Percentiles rank a stretch among this genome's conserved stretches.
Conservation (phyloP, 2,797 vertebrate species). For the Eospalax fontanierii region DNA sequence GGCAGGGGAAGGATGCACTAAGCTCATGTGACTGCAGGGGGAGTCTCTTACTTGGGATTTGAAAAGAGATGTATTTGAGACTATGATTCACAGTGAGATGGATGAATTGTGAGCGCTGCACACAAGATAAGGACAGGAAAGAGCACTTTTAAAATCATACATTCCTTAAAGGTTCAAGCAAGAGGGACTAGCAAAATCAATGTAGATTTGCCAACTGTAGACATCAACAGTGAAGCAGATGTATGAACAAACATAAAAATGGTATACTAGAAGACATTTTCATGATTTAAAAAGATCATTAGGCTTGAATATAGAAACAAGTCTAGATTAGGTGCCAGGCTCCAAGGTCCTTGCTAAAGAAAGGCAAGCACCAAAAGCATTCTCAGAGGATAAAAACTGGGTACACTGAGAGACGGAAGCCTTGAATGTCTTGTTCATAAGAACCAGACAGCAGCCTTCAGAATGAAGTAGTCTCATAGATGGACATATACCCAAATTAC, state of each 20-base stretch:
- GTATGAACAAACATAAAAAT: background rate
- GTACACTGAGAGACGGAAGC: background rate
- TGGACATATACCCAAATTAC: too few relatives aligned
- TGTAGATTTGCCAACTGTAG: background rate
- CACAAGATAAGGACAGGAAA: background rate
- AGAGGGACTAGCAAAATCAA: background rate
- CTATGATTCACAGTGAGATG: background rate
- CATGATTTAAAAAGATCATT: background rate
- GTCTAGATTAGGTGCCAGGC: background rate
- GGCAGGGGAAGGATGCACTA: background rate
- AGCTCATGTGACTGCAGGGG: background rate
- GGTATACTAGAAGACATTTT: background rate
- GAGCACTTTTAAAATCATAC: background rate
- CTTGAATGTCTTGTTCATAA: background rate
- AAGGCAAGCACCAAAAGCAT: background rate
- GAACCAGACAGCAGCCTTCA: background rate
- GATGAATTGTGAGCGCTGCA: background rate
- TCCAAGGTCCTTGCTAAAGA: background rate
- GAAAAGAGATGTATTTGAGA: background rate
- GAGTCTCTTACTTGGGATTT: conserved; percentile 33
- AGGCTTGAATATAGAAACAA: background rate
- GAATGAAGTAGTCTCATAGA: background rate
- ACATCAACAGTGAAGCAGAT: background rate
- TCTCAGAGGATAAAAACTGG: background rate
- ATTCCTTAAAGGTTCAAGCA: background rate